Evolutionary conservation across 2,113 vertebrate species (phyloP), one percentile per base, ranked within the genome.

Genomic region (Phrynosoma blainvillii): DNA sequence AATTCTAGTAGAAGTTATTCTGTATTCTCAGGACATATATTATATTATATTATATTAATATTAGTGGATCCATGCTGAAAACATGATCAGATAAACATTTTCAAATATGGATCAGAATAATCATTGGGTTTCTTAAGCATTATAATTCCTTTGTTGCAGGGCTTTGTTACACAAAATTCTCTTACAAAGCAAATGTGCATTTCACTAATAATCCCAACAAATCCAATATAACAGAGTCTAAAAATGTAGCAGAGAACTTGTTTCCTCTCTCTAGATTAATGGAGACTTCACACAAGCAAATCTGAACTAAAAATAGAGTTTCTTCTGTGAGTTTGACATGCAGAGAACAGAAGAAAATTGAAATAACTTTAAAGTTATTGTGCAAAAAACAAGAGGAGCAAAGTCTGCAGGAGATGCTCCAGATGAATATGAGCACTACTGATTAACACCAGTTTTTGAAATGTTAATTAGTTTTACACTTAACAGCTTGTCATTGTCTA

Each of bases 401-500:
- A 94, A 88, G 73, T 95, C 87, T 27, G 82, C 59, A 89, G 89
- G 93, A 84, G 91, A 94, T 88, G 77, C 88, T 95, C 91, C 92
- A 74, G 91, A 83, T 92, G 95, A 96, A 93, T 95, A 87, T 94
- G 90, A 91, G 94, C 95, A 91, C 94, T 94, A 92, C 95, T 96
- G 95, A 97, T 95, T 96, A 96, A 96, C 90, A 96, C 93, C 93
- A 95, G 94, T 94, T 97, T 97, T 97, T 97, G 92, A 97, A 97
- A 97, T 97, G 96, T 97, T 97, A 97, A 97, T 97, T 95, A 97
- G 95, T 96, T 96, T 96, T 95, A 96, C 90, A 94, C 92, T 96
- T 96, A 96, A 96, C 91, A 88, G 90, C 92, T 91, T 94, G 93
- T 95, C 95, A 95, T 97, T 97, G 95, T 98, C 92, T 96, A 93